Evolutionary conservation across 2,113 vertebrate genomes (phyloP).

Genomic region (Romanogobio albipinnatus): DNA sequence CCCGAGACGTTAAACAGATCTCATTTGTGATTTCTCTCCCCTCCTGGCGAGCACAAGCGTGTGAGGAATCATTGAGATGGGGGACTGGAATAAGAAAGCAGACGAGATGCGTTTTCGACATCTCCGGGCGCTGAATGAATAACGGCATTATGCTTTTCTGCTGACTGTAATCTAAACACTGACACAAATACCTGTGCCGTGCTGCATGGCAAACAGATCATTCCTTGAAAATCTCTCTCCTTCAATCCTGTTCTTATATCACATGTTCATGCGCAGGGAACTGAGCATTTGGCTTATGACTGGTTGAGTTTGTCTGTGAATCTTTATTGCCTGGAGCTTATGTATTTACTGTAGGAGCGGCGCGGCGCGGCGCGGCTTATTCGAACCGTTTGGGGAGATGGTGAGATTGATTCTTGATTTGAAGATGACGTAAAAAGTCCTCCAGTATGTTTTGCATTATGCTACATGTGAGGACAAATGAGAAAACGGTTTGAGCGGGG

Average conservation of each 20-base stretch:
- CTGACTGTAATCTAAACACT: conserved; percentile 27
- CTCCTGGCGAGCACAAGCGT: background rate
- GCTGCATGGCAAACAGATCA: background rate
- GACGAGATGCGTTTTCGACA: conserved; percentile 8
- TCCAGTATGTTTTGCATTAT: background rate
- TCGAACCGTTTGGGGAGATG: conserved; percentile 12
- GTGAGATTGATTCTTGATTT: conserved; percentile 20
- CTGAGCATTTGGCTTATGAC: conserved; percentile 9
- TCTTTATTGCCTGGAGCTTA: conserved; percentile 3
- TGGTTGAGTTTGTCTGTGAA: background rate
- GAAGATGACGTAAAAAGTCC: conserved; percentile 2
- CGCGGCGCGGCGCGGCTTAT: background rate
- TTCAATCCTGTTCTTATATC: background rate
- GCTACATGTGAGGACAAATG: background rate
- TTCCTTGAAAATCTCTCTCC: conserved; percentile 2
- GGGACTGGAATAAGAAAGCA: conserved; percentile 16
- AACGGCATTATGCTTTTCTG: conserved; percentile 4
- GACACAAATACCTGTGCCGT: background rate
- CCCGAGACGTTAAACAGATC: background rate
- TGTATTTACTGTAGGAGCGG: background rate
- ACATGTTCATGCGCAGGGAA: background rate
- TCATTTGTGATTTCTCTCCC: background rate
- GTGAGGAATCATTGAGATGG: background rate
- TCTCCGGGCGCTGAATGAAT: conserved; percentile 4
- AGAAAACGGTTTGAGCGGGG: background rate